A percentile compares a stretch with the other conserved stretches of the same genome.
phyloP scores from a whole-genome alignment of 2,888 invertebrate genomes.

The Heliconius charithonia region DNA sequence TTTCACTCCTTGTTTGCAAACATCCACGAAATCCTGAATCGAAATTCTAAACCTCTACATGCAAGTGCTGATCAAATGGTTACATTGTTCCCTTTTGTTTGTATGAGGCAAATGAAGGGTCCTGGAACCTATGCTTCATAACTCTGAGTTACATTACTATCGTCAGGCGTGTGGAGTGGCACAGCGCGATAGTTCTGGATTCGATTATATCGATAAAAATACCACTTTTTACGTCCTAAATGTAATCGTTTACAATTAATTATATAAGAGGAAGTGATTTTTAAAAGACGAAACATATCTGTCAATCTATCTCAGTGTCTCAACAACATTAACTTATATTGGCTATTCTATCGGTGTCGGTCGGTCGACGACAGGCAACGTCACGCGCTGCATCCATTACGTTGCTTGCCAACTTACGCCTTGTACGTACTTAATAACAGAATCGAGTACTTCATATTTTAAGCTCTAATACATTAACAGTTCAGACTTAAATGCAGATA shows the following conservation, averaged over 20 bases:
- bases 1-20: constrained; percentile 15
- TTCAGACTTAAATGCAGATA: constrained; percentile 24
- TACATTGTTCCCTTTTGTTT: not conserved
- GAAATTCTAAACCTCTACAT: constrained; percentile 1
- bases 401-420: not conserved
- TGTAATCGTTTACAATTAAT: too few species aligned
- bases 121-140: not conserved
- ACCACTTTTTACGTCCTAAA: too few species aligned
- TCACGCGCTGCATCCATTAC: too few species aligned
- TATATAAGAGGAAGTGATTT: too few species aligned
- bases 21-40: constrained; percentile 9
- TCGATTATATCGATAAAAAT: too few species aligned
- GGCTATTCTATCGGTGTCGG: too few species aligned
- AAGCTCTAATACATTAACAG: constrained; percentile 20
- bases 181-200: too few species aligned
- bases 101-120: not conserved
- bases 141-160: not conserved
- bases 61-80: constrained; percentile 13
- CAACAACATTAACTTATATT: too few species aligned
- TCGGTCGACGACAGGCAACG: too few species aligned
- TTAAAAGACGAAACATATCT: too few species aligned
- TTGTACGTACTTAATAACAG: not conserved
- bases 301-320: too few species aligned
- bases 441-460: not conserved
- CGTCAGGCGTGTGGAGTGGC: too few species aligned